Evolutionary conservation across 2,113 vertebrate species (phyloP), one percentile per base, ranked within the genome.

Genomic region (Lota lota): DNA sequence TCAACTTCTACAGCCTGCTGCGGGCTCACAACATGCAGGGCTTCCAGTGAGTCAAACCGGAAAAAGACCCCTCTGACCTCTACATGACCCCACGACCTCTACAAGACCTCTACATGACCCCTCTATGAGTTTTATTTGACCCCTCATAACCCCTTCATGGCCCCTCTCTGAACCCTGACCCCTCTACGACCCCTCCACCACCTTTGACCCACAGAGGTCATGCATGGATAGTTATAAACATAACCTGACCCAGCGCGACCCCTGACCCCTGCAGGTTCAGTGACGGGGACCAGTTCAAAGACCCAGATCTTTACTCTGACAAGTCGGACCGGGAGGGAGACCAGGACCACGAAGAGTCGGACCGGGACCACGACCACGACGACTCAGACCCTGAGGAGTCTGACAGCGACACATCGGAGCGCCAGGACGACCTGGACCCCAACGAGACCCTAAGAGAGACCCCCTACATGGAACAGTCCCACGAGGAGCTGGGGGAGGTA

Each of bases 311-410:
- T 33, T 98, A 98, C 87, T 99, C 96, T 1, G 97, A 99, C 90
- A 98, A 98, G 79, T 99, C 97, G 0, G 97, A 99, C 90, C 92
- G 95, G 70, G 96, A 98, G 84, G 96, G 95, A 12, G 97, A 99
- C 73, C 96, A 91, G 66, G 96, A 97, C 68, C 96, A 94, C 0
- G 96, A 99, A 75, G 97, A 99, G 90, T 92, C 95, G 69, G 96
- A 98, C 83, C 96, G 95, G 14, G 97, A 99, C 73, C 96, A 91
- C 64, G 96, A 97, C 69, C 96, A 94, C 0, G 96, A 99, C 75
- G 97, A 99, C 57, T 98, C 96, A 1, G 97, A 99, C 80, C 95
- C 96, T 0, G 96, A 99, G 83, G 97, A 99, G 85, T 98, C 96
- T 0, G 97, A 99, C 68, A 96, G 94, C 0, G 97, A 99, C 82